A percentile compares a stretch with the other conserved stretches of the same genome.
Conservation (phyloP, 2,113 vertebrate species). For the Aldabrachelys gigantea region DNA sequence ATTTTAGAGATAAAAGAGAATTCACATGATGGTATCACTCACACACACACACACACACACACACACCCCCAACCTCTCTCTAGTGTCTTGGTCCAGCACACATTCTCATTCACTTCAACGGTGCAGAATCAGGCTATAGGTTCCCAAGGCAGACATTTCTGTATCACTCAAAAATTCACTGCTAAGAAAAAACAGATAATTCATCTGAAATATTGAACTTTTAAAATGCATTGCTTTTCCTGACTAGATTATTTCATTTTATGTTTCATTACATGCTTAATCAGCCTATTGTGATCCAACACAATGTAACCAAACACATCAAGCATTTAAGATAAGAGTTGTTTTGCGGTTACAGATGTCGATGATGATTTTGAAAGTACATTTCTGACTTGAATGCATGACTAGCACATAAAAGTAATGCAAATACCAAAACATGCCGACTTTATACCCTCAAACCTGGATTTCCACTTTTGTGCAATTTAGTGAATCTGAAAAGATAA, state of each 20-base stretch:
- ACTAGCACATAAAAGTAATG: not conserved
- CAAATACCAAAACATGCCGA: not conserved
- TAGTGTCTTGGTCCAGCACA: not conserved
- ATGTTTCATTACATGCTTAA: slow-evolving; percentile 56
- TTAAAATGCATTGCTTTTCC: slow-evolving; percentile 52
- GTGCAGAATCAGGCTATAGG: not conserved
- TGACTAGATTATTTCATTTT: slow-evolving; percentile 59
- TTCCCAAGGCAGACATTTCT: not conserved
- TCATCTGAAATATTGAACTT: slow-evolving; percentile 59
- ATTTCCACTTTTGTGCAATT: not conserved
- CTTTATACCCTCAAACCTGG: not conserved
- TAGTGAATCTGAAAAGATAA: not conserved
- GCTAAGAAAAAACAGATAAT: slow-evolving; percentile 47
- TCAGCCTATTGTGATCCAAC: slow-evolving; percentile 50
- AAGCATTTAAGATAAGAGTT: slow-evolving; percentile 41
- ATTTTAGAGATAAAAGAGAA: not conserved
- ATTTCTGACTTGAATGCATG: fast-evolving
- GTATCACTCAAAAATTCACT: slow-evolving; percentile 43
- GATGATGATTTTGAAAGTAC: not conserved
- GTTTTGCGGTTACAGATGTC: slow-evolving; percentile 20
- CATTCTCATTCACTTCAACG: slow-evolving; percentile 17
- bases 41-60: not conserved
- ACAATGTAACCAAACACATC: slow-evolving; percentile 41
- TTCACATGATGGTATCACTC: not conserved
- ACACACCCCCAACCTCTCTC: not conserved